Conservation (phyloP, 2,888 invertebrate genomes). For the Trachelus stipa region DNA sequence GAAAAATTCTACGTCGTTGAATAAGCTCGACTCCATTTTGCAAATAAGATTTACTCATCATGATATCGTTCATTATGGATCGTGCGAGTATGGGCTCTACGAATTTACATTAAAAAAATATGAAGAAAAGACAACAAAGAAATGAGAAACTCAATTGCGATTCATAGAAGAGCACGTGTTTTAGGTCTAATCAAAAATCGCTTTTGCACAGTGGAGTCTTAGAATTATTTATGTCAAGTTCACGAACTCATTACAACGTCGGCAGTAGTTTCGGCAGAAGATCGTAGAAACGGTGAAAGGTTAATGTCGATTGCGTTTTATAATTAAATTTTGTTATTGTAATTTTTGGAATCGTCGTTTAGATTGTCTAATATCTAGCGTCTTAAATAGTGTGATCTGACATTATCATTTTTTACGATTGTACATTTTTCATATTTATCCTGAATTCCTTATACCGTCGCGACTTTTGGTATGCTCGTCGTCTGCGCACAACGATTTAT, state of each 20-base stretch:
- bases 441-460: not conserved
- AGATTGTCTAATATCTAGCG: constrained; percentile 4
- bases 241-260: not conserved
- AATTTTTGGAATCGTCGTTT: not conserved
- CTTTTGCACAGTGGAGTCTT: not conserved
- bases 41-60: not conserved
- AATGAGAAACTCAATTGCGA: not conserved
- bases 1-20: not conserved
- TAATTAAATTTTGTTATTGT: not conserved
- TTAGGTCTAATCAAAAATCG: not conserved
- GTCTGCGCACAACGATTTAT: not conserved
- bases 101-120: not conserved
- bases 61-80: no score
- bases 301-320: not conserved
- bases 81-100: no score
- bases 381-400: constrained; percentile 26
- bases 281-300: not conserved
- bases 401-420: constrained; percentile 24
- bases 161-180: not conserved
- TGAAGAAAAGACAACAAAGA: not conserved
- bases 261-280: not conserved
- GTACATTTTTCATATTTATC: constrained; percentile 27
- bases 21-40: not conserved
- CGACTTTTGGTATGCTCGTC: not conserved
- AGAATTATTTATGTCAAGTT: not conserved